Base-by-base conservation (phyloP, 2,888 invertebrate species). In the Eurytoma californica region DNA sequence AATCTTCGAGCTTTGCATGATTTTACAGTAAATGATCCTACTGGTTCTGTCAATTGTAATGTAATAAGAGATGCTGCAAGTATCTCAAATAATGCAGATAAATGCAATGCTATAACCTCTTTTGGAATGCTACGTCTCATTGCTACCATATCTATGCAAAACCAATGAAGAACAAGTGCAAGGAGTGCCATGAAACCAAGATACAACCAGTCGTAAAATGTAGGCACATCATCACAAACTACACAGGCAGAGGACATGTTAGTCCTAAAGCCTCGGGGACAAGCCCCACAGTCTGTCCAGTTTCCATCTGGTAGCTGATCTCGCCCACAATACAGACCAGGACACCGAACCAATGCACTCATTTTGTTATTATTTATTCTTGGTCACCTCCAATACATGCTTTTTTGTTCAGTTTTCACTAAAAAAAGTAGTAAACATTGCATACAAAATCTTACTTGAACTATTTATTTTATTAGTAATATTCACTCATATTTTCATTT, bases 131-230 rank as follows among this genome's bases (percentile, higher is more conserved):
- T 94, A 87, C 95, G 93, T 82, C 94, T 92, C 90, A 94, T 93
- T 58, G 95, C 93, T 20, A 95, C 94, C 92, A 94, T 92, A 88
- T 98, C 98, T 74, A 98, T 98, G 86, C 96, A 97, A 88, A 97
- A 96, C 94, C 96, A 97, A 90, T 98, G 97, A 76, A 98, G 91
- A 65, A 97, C 94, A 60, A 98, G 91, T 0, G 97, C 96, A 61
- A 98, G 89, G 18, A 98, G 90, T 0, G 95, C 96, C 96, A 98
- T 97, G 87, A 98, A 99, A 1, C 97, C 96, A 28, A 98, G 93
- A 89, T 97, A 97, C 63, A 98, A 92, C 96, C 97, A 97, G 86
- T 98, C 98, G 87, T 98, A 98, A 58, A 96, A 92, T 16, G 94
- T 92, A 0, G 97, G 95, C 53, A 92, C 92, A 73, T 95, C 94